Evolutionary conservation across 2,797 vertebrate genomes (phyloP), one percentile per base, ranked within the genome.

Genomic region (Pantherophis vulpinus): DNA sequence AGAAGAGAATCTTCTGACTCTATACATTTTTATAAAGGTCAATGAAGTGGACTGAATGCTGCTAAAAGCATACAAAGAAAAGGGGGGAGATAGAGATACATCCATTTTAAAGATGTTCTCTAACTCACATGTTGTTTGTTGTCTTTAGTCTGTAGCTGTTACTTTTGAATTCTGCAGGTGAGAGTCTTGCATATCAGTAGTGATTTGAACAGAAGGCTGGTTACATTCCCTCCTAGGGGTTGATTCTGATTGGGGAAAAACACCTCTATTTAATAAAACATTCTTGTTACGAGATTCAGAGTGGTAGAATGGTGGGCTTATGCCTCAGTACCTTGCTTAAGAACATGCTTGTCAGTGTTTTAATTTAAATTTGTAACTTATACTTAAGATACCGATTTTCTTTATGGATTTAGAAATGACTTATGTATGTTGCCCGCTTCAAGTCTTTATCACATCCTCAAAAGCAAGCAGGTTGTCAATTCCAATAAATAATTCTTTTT

Each of bases 401-500:
- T 23, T 74, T 79, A 88, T 32, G 54, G 86, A 79, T 93, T 88
- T 91, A 47, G 25, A 91, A 79, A 93, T 54, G 37, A 59, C 2
- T 88, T 86, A 42, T 18, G 37, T 51, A 54, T 88, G 27, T 47
- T 10, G n/a, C 55, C n/a, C n/a, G 23, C 47, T 55, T 89, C 86
- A 59, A 7, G 11, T 60, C 47, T 91, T 32, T 91, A 29, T 88
- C 20, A 70, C 54, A 89, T 88, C 58, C 86, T 42, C 2, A 58
- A 91, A 86, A 86, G 87, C 56, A 91, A 91, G 61, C 90, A 89
- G 90, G 23, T 59, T 60, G 29, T 55, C 90, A 83, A 1, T 86
- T 89, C n/a, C 47, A 91, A 91, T 93, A 91, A 93, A 91, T 93
- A 89, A 91, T 93, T 93, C 90, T 60, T 88, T 92, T 91, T 91